phyloP scores from a whole-genome alignment of 1,140 invertebrate species.

The Brachionus calyciflorus region DNA sequence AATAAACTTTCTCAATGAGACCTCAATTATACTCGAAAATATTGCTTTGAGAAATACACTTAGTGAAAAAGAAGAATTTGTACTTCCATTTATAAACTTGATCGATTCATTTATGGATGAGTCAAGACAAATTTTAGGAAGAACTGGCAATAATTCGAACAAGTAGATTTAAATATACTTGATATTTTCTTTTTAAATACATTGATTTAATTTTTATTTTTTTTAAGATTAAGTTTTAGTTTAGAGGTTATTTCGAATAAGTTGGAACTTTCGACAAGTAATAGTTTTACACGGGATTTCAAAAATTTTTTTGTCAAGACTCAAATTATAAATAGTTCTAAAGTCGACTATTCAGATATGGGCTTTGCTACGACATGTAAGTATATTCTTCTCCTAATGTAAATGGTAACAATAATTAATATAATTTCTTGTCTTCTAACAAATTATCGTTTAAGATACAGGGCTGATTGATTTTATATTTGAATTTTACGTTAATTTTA shows the following conservation, averaged over 20 bases:
- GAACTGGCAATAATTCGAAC: background rate
- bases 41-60: background rate
- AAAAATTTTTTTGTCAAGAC: slow-evolving; percentile 22
- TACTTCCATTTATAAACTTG: background rate
- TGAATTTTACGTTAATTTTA: too few relatives aligned
- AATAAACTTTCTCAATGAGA: background rate
- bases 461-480: too few relatives aligned
- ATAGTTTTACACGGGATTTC: background rate
- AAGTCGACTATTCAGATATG: background rate
- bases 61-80: background rate
- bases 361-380: slow-evolving; percentile 14
- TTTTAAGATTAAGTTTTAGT: background rate
- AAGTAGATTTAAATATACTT: background rate
- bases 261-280: background rate
- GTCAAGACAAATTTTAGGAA: background rate
- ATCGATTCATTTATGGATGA: background rate
- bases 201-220: background rate
- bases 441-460: too few relatives aligned
- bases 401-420: too few relatives aligned
- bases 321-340: background rate
- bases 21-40: background rate
- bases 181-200: background rate
- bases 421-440: too few relatives aligned
- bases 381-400: too few relatives aligned
- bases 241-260: slow-evolving; percentile 12